Conservation (phyloP, 1,140 invertebrate species). For the Gyrodactylus bullatarudis region DNA sequence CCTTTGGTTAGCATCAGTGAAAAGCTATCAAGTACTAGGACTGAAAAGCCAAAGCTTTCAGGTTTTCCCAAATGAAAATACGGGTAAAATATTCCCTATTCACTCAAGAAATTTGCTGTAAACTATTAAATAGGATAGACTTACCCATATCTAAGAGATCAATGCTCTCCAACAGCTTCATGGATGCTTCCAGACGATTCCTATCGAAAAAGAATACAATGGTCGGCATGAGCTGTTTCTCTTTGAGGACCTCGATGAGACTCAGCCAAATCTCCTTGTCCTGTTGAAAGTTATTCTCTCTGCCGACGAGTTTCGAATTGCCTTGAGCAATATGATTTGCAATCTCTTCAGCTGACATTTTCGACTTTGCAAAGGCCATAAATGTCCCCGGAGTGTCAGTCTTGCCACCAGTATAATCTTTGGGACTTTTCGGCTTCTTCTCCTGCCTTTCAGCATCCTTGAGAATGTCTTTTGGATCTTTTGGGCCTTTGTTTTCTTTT, state of each 20-base stretch:
- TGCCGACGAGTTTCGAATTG: neutral
- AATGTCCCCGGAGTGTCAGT: slow-evolving; percentile 18
- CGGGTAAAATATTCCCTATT: too few species aligned
- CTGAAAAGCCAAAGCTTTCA: too few species aligned
- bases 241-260: neutral
- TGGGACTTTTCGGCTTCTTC: neutral
- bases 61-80: too few species aligned
- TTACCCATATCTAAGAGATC: neutral
- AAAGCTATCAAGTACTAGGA: too few species aligned
- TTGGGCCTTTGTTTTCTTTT: neutral
- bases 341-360: neutral
- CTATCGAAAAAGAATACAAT: neutral
- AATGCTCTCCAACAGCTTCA: neutral
- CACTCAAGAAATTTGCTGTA: too few species aligned
- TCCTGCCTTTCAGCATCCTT: neutral
- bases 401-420: slow-evolving; percentile 23
- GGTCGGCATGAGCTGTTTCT: neutral
- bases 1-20: too few species aligned
- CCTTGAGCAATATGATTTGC: neutral
- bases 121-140: neutral
- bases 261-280: neutral
- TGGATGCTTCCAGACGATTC: neutral
- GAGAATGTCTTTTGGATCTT: neutral
- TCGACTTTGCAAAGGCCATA: neutral
- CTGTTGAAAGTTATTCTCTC: neutral